Evolutionary conservation across 2,113 vertebrate genomes (phyloP), one percentile per base, ranked within the genome.

Genomic region (Abramis brama): DNA sequence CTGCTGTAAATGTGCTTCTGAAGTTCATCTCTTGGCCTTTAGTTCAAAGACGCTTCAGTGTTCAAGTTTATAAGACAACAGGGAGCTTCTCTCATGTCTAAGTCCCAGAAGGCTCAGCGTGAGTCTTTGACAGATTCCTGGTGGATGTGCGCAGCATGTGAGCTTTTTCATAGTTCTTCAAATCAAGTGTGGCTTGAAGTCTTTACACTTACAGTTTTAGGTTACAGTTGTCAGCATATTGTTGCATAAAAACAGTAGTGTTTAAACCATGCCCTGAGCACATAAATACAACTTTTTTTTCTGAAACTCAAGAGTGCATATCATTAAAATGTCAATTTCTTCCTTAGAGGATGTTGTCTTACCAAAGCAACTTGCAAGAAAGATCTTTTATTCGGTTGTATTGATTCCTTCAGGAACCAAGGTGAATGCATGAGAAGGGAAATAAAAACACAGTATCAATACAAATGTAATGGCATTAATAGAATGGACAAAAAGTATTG

Each of bases 11-110:
- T 66, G 82, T 57, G 79, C 80, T 78, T 77, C 76, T 73, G 83
- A 87, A 85, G 89, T 83, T 86, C 64, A 81, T 78, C 82, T 68
- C 47, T 62, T 88, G 36, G 85, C 82, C 86, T 88, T 88, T 88
- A 86, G 47, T 88, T 88, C 85, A 88, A 88, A 86, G 81, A 81
- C 19, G 68, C 86, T 79, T 64, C 21, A 50, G 74, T 75, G 84
- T 57, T 81, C 30, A 76, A 78, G 79, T 68, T 79, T 70, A 82
- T 59, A 78, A 82, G 81, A 86, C 75, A 88, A 80, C 79, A 84
- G 83, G 74, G 83, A 21, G 30, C 79, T 84, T 87, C 36, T 86
- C 64, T 86, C 45, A 83, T 30, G 59, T 88, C 84, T 71, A 17
- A 23, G 55, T 83, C 74, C 59, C 47, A 47, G 83, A 47, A 85